These are phyloP conservation scores for Spodoptera frugiperda DNA, from an alignment of 1,140 invertebrate genomes.

Conservation along the genomic window DNA sequence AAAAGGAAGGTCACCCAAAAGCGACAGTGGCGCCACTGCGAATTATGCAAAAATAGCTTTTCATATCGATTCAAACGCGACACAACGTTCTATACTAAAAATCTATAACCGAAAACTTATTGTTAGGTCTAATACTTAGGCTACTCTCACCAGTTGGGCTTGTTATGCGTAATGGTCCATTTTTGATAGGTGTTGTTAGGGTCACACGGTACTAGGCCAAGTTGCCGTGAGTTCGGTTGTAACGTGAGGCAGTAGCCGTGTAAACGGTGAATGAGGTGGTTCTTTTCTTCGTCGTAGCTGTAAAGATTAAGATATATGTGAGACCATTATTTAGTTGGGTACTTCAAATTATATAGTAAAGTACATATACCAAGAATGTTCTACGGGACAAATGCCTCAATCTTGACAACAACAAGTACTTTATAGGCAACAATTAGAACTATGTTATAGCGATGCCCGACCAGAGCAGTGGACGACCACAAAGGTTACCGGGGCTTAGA, in stretches of 20 bases:
- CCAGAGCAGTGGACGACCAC: no score
- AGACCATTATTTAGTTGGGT: no score
- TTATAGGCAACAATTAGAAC: no score
- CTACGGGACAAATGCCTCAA: no score
- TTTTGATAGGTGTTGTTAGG: slow-evolving; percentile 94
- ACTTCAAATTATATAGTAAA: no score
- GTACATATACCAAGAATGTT: no score
- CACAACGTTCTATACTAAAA: not conserved
- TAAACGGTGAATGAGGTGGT: slow-evolving; percentile 91
- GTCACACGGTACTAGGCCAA: slow-evolving; percentile 93
- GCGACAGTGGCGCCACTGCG: no score
- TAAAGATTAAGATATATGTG: not conserved
- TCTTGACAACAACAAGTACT: no score
- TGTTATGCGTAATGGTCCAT: slow-evolving; percentile 93
- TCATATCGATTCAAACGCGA: slow-evolving; percentile 1
- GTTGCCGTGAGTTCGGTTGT: slow-evolving; percentile 92
- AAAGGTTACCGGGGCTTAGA: no score
- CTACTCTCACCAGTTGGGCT: slow-evolving; percentile 88
- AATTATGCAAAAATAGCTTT: no score
- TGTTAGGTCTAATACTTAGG: slow-evolving; percentile 1
- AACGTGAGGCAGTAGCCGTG: slow-evolving; percentile 95
- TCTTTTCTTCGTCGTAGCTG: slow-evolving; percentile 87
- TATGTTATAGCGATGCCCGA: no score
- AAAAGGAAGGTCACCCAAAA: no score
- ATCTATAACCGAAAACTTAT: slow-evolving; percentile 10